Percentiles rank a stretch among this genome's conserved stretches.
These are phyloP conservation scores for Hippoglossus hippoglossus DNA, from an alignment of 2,797 vertebrate genomes.

Conservation along the genomic window DNA sequence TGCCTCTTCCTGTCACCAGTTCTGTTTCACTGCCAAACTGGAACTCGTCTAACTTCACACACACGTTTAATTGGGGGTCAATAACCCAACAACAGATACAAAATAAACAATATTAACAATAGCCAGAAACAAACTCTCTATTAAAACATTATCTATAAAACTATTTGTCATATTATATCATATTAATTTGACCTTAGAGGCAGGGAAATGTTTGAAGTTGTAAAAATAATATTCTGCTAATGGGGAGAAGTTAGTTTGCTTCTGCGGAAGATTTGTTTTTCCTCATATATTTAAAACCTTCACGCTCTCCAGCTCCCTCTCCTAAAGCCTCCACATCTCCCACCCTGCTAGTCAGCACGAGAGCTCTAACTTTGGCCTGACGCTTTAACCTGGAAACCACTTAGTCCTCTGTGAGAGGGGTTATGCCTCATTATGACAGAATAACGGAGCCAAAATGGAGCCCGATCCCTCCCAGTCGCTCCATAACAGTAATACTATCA, in stretches of 20 bases:
- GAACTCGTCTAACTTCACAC: no score
- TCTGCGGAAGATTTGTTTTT: background rate
- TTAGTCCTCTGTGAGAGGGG: conserved; percentile 59
- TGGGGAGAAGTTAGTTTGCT: background rate
- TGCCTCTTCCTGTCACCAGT: background rate
- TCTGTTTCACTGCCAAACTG: no score
- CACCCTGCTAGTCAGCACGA: conserved; percentile 35
- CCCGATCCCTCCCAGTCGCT: conserved; percentile 56
- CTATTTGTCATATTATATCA: no score
- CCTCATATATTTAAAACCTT: background rate
- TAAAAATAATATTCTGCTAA: no score
- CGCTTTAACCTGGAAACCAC: conserved; percentile 56
- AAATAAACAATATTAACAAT: no score
- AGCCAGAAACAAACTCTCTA: no score
- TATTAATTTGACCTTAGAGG: no score
- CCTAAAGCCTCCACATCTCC: background rate
- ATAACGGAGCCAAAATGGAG: conserved; percentile 71
- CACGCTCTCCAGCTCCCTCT: no score
- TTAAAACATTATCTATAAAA: no score
- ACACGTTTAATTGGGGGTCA: no score
- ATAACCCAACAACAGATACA: no score
- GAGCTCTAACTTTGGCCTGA: conserved; percentile 29
- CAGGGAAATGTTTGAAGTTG: no score
- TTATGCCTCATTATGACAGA: conserved; percentile 74
- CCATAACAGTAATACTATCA: conserved; percentile 70